Base-by-base conservation (phyloP, 92 coral and sea anemone genomes). In the Hydrozoanthus gracilis region DNA sequence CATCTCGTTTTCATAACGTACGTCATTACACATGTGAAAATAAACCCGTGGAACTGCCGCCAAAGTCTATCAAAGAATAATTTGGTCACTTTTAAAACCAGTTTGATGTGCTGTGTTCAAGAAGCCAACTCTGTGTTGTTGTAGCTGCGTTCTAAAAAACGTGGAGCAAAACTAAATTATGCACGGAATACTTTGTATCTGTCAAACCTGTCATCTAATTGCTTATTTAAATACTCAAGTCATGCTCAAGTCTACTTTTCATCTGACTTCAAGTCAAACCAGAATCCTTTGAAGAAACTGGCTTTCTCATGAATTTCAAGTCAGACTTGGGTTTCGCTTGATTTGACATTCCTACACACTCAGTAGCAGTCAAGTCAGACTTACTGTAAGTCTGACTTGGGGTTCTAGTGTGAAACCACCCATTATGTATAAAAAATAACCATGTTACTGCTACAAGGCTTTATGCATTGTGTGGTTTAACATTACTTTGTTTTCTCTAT, bases 21-120 rank as follows among this genome's bases (percentile, higher is more conserved):
- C n/a, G n/a, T n/a, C n/a, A n/a, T n/a, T n/a, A n/a, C n/a, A n/a
- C n/a, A n/a, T 70, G 75, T 70, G 75, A 27, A 70, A 70, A 70
- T 70, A 70, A 70, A 70, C 75, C 75, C 75, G 75, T 50, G 75
- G 75, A 70, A 70, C 73, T 68, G 73, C 73, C 73, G 73, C 73
- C 73, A 68, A 68, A 68, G 73, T 35, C 76, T 71, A 1, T 71
- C 51, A 71, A 71, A 35, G 50, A 71, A 46, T 15, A 12, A 47
- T 47, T 73, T 73, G 76, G 76, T 71, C 76, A 71, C 58, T 73
- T 73, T 73, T 73, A 46, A 73, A 46, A 73, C 78, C 55, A 46
- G 55, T 48, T 73, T 27, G 78, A n/a, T 73, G 49, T 73, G 78
- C 55, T 58, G 12, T 48, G 55, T 48, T 73, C 78, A 46, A 73